Base-by-base conservation (phyloP, 2,888 invertebrate species). In the Arge pagana region DNA sequence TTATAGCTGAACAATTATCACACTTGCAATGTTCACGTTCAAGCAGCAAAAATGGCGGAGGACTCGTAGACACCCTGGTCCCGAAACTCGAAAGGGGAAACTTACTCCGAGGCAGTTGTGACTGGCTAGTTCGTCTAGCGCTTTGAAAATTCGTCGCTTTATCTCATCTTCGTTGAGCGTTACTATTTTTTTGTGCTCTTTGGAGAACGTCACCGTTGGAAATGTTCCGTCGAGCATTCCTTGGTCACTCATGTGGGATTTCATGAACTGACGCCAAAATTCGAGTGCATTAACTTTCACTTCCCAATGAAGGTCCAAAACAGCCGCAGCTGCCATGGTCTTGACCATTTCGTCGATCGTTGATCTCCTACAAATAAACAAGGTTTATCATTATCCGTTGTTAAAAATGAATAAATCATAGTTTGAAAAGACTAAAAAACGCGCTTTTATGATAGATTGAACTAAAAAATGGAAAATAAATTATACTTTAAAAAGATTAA, bases 151-250 rank as follows among this genome's bases (percentile, higher is more conserved):
- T 52, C 89, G 78, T 55, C 77, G 82, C 61, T 83, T 82, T 41
- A 87, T 84, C 74, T 90, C 89, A 0, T 72, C 72, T 52, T 85
- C 84, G 19, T 85, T 88, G 7, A 92, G 72, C 0, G 84, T 84
- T 3, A 91, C 86, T 15, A 91, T 92, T 76, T 91, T 91, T 52
- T 85, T 81, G 4, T 86, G 80, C 71, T 89, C 88, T 65, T 84
- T 87, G 0, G 90, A 90, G 71, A 91, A 91, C 0, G 90, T 90
- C 0, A 90, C 86, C 0, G 82, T 83, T 0, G 91, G 91, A 72
- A 91, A 91, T 0, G 79, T 81, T 0, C 89, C 89, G 67, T 92
- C 90, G 8, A 91, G 82, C 88, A 91, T 89, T n/a, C 91, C 91
- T 75, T 90, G 90, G 64, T 89, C 83, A 0, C 80, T 81, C 6